phyloP scores from a whole-genome alignment of 2,888 invertebrate species.

The Tetranychus truncatus region DNA sequence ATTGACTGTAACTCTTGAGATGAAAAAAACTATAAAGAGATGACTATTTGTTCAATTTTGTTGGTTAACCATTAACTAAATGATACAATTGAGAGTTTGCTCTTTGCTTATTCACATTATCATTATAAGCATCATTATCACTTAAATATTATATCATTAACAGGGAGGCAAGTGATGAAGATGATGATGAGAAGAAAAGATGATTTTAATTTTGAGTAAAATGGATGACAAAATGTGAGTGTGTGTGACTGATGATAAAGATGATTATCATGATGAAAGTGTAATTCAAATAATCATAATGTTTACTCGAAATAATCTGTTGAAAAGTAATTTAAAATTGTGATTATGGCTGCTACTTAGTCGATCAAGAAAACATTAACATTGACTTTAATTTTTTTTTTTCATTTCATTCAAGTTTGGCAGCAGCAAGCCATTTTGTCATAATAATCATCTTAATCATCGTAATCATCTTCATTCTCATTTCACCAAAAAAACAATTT shows the following conservation, averaged over 20 bases:
- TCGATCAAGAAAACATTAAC: not conserved
- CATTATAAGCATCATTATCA: too few species aligned
- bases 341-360: not conserved
- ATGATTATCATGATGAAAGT: not conserved
- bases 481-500: not conserved
- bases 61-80: too few species aligned
- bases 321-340: not conserved
- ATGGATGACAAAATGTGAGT: not conserved
- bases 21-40: too few species aligned
- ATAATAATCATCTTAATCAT: not conserved
- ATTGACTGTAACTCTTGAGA: too few species aligned
- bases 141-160: too few species aligned
- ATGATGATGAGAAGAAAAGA: too few species aligned
- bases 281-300: not conserved
- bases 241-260: not conserved
- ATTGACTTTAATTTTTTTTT: not conserved
- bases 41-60: too few species aligned
- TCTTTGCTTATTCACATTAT: too few species aligned
- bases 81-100: too few species aligned
- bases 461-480: not conserved
- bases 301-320: not conserved
- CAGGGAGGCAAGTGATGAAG: too few species aligned
- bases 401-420: not conserved
- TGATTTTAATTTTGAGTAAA: too few species aligned
- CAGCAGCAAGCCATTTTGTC: not conserved